Evolutionary conservation across 2,888 invertebrate genomes (phyloP), one percentile per base, ranked within the genome.

Genomic region (Andrena bucephala): DNA sequence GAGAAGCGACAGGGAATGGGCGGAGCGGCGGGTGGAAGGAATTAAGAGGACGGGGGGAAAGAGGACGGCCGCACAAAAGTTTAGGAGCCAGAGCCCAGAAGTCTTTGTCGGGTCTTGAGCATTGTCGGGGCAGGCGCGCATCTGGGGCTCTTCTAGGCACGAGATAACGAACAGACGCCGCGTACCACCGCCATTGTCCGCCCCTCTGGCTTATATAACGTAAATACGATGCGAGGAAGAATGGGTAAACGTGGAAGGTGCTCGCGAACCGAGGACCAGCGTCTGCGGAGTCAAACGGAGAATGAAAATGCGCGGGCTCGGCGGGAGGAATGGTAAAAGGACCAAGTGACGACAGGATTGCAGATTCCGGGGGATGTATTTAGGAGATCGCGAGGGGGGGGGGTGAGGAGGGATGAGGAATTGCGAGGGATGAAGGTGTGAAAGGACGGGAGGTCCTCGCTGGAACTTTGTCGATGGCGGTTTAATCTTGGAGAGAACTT

Each of bases 111-210:
- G 75, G 27, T 71, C 67, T 75, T 67, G 16, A 57, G 66, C 70
- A 74, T 82, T 79, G 81, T 82, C 80, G 29, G 42, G 42, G 42
- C 16, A 42, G 42, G n/a, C 65, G 54, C 2, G 69, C 74, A 74
- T 66, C 79, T 74, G 70, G 65, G 42, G n/a, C 66, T 63, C 62
- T 67, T 29, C 70, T 24, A 20, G n/a, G 48, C 48, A 24, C 36
- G 33, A 62, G 74, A 80, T 82, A 82, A 82, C 81, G 81, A 80
- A 80, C 75, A 75, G 75, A 68, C 75, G 59, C 50, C 24, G 65
- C 27, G 10, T 10, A 16, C 42, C 16, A 24, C 7, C 33, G 7
- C 54, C 52, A 75, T 82, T 74, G 67, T 42, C 16, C 62, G 13
- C 10, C 7, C 7, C 10, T 20, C 50, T 10, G 16, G 75, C 48